These are phyloP conservation scores for Nesidiocoris tenuis DNA, from an alignment of 2,888 invertebrate species.

Conservation along the genomic window DNA sequence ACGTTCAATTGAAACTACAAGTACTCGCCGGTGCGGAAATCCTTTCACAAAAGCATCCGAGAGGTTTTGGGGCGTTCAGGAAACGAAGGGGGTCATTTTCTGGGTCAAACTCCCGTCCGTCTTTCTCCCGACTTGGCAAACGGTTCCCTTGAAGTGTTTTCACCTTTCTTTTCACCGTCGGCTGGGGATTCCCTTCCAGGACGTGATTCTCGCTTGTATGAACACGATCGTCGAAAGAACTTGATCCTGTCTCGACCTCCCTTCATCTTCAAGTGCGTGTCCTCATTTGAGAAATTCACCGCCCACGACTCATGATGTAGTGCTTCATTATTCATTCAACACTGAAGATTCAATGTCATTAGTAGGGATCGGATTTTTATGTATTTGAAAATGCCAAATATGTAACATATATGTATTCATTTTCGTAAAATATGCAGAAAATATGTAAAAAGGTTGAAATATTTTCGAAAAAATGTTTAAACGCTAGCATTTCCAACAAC, in stretches of 20 bases:
- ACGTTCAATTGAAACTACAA: not conserved
- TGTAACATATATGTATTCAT: no score
- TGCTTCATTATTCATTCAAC: no score
- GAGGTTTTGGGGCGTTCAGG: not conserved
- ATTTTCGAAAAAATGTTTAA: no score
- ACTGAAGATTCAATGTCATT: no score
- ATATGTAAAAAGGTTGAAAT: no score
- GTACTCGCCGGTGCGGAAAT: not conserved
- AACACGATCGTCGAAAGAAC: no score
- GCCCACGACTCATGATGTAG: no score
- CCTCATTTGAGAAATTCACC: not conserved
- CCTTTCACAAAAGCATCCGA: not conserved
- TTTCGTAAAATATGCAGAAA: no score
- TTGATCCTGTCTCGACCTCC: not conserved
- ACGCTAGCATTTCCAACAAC: no score
- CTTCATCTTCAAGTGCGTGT: not conserved
- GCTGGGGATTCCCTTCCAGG: conserved; percentile 3
- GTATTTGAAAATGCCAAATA: no score
- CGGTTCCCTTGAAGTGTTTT: conserved; percentile 19
- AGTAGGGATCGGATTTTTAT: no score
- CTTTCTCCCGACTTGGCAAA: not conserved
- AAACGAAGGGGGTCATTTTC: not conserved
- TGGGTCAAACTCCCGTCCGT: conserved; percentile 5
- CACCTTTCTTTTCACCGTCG: conserved; percentile 4
- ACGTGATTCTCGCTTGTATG: not conserved